Base-by-base conservation (phyloP, 2,797 vertebrate genomes). In the Atherinosoma microstoma region DNA sequence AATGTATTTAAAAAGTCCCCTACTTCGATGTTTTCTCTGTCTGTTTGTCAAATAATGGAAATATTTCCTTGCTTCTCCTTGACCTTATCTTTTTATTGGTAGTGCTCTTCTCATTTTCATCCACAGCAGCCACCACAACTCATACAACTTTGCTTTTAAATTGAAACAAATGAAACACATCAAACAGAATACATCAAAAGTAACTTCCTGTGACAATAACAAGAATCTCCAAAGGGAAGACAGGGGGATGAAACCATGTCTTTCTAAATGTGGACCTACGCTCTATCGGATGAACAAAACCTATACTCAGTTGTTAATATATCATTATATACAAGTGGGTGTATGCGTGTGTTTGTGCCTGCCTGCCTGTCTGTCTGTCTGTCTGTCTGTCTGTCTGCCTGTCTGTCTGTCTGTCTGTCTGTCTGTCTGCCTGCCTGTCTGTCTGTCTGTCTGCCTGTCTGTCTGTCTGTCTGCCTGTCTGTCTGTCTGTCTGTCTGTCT, bases 251-350 rank as follows among this genome's bases (percentile, higher is more conserved):
- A 60, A 62, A 62, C 49, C 47, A n/a, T 40, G 12, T 32, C 36
- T 74, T 64, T 67, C 65, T 6, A 57, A 51, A 75, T 58, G 36
- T 38, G 36, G 36, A 13, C 36, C 36, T 13, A 24, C 1, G 13
- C 6, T 27, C 34, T 36, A 5, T 59, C 10, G 1, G 3, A 58
- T 10, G 38, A n/a, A 47, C 18, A 64, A 42, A 12, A 6, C 38
- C 53, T 32, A 67, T 3, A 29, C 49, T 12, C 22, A 5, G 29
- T 2, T 20, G 36, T 45, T 9, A 30, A 29, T 49, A 36, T 51
- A 64, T 73, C 24, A 66, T 76, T 71, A 69, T 11, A 56, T 53
- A 49, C 40, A 73, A 30, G 27, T 54, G n/a, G 24, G 58, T 69
- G 24, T 64, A 42, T 40, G 27, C 53, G 45, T 67, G 60, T 65